Evolutionary conservation across 2,888 invertebrate genomes (phyloP).

Genomic region (Deroplatys truncata): DNA sequence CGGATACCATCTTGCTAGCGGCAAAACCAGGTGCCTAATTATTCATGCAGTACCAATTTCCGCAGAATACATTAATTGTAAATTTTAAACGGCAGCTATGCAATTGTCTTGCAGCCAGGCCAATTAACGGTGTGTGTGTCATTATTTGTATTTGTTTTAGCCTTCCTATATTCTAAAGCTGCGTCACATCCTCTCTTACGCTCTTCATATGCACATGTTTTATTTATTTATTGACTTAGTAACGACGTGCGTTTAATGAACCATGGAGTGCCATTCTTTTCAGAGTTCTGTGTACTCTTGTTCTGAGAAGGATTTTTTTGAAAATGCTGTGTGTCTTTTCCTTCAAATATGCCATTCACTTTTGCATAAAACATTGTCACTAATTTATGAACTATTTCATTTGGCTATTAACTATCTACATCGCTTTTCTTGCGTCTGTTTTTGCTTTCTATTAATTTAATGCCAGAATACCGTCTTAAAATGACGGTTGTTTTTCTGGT

Average conservation of each 20-base stretch:
- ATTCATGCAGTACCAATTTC: constrained; percentile 22
- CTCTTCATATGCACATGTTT: not conserved
- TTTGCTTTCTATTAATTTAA: too few relatives aligned
- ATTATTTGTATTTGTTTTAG: not conserved
- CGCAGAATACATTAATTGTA: not conserved
- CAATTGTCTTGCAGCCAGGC: not conserved
- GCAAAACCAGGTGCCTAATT: constrained; percentile 8
- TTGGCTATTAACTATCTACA: too few relatives aligned
- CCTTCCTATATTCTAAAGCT: not conserved
- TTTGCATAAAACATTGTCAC: not conserved
- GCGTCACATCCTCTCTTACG: not conserved
- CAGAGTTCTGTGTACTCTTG: too few relatives aligned
- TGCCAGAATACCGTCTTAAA: too few relatives aligned
- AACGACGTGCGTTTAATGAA: not conserved
- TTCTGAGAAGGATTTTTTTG: too few relatives aligned
- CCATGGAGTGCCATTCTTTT: not conserved
- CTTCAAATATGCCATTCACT: not conserved
- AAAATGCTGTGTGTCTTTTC: too few relatives aligned
- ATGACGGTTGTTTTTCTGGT: too few relatives aligned
- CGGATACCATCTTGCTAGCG: constrained; percentile 12
- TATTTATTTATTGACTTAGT: not conserved
- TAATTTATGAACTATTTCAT: too few relatives aligned
- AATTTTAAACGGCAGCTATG: not conserved
- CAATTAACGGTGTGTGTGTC: not conserved
- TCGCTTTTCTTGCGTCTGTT: too few relatives aligned